A percentile compares a stretch with the other conserved stretches of the same genome.
These are phyloP conservation scores for Tapirus indicus DNA, from an alignment of 2,797 vertebrate species.

Conservation along the genomic window DNA sequence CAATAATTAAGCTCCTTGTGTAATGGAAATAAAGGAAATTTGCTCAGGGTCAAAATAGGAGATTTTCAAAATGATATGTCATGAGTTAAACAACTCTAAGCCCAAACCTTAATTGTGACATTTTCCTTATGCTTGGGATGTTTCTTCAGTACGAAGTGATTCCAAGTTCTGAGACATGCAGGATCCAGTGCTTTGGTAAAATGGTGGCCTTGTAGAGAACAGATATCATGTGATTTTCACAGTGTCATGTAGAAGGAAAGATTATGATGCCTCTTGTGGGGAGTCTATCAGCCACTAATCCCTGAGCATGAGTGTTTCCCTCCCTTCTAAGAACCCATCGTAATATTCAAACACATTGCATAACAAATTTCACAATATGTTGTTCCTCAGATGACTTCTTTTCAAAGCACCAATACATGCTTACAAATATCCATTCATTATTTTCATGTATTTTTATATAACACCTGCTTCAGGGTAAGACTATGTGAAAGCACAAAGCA, in stretches of 20 bases:
- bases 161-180: neutral
- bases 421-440: neutral
- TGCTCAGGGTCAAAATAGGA: slow-evolving; percentile 28
- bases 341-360: neutral
- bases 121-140: neutral
- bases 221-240: neutral
- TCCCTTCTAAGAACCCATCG: neutral
- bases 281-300: neutral
- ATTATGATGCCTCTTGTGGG: neutral
- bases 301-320: neutral
- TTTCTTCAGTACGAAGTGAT: neutral
- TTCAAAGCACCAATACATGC: slow-evolving; percentile 32
- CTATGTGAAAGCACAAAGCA: neutral
- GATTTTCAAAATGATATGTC: slow-evolving; percentile 28
- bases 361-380: neutral
- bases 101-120: slow-evolving; percentile 47
- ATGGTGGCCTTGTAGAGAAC: neutral
- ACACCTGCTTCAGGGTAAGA: neutral
- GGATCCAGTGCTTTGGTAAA: neutral
- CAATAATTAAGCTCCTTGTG: slow-evolving; percentile 55
- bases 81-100: slow-evolving; percentile 41
- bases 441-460: neutral
- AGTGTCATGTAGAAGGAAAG: neutral
- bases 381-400: slow-evolving; percentile 13
- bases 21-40: slow-evolving; percentile 44